Evolutionary conservation across 2,888 invertebrate species (phyloP), one percentile per base, ranked within the genome.

Genomic region (Drosophila mimetica): DNA sequence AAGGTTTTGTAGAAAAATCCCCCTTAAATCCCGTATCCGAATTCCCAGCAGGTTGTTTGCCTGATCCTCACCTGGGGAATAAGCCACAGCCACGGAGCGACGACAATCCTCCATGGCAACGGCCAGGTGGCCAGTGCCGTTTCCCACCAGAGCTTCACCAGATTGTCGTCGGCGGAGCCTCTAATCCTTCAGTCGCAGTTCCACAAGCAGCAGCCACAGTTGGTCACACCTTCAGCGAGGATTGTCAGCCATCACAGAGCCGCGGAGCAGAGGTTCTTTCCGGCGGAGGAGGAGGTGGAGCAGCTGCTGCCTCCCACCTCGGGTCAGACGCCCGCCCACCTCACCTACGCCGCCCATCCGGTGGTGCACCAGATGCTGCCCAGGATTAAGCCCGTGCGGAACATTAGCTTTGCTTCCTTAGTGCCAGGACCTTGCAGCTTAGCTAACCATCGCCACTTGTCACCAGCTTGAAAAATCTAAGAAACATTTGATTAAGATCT

Each of bases 121-220:
- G 48, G 57, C 5, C 34, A 25, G 6, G 46, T 30, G 2, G 54
- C 46, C 41, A 73, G 80, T 2, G 91, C 93, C 1, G 91, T 93
- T 0, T 93, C 94, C 7, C 93, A 93, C 67, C 93, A 93, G 75
- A 92, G 93, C 51, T 92, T 93, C 16, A 83, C 92, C 11, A 93
- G 93, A 55, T 50, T 78, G 36, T 53, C 86, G 6, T 9, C 71
- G 18, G 57, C 37, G 8, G 32, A 63, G 47, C 64, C 71, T 20
- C 36, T 71, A 64, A 51, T 51, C 55, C 54, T 63, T 3, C 69
- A 58, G 25, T 34, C 37, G 3, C 69, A 58, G 25, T 34, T 32
- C 16, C 44, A 13, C 4, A 25, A 65, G 9, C 37, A 37, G n/a
- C 30, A n/a, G n/a, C n/a, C n/a, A n/a, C n/a, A n/a, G n/a, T n/a